These are phyloP conservation scores for Macrobrachium rosenbergii DNA, from an alignment of 1,140 invertebrate species.

Conservation along the genomic window DNA sequence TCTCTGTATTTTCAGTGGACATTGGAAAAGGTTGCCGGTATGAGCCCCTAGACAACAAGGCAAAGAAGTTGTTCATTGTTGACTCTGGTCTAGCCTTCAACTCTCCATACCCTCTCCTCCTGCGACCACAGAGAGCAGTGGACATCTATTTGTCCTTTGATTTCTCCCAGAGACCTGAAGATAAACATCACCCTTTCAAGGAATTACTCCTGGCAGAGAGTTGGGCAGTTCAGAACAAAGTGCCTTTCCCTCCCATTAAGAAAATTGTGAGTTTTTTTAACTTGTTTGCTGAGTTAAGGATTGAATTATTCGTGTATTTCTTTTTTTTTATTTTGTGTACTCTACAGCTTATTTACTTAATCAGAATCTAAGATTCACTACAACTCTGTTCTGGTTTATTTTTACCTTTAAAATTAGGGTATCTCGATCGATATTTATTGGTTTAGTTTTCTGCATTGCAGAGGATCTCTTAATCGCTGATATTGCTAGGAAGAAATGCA, in stretches of 20 bases:
- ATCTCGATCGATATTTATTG: no score
- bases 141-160: constrained; percentile 73
- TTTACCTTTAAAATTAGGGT: no score
- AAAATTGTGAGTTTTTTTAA: constrained; percentile 66
- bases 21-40: constrained; percentile 61
- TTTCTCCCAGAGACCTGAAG: constrained; percentile 72
- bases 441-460: no score
- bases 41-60: constrained; percentile 68
- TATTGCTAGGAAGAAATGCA: no score
- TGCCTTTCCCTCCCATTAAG: constrained; percentile 73
- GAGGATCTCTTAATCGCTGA: no score
- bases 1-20: constrained; percentile 52
- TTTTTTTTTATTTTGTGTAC: background rate
- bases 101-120: constrained; percentile 72
- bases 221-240: constrained; percentile 72
- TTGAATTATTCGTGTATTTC: background rate
- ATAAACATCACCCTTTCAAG: constrained; percentile 72
- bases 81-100: constrained; percentile 74
- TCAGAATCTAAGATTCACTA: no score
- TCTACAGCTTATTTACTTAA: background rate
- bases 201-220: constrained; percentile 72
- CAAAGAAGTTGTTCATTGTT: constrained; percentile 73
- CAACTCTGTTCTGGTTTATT: no score
- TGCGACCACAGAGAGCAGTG: constrained; percentile 72
- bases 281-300: background rate